Percentiles rank a stretch among this genome's conserved stretches.
Conservation (phyloP, 2,888 invertebrate species). For the Xestobium rufovillosum region DNA sequence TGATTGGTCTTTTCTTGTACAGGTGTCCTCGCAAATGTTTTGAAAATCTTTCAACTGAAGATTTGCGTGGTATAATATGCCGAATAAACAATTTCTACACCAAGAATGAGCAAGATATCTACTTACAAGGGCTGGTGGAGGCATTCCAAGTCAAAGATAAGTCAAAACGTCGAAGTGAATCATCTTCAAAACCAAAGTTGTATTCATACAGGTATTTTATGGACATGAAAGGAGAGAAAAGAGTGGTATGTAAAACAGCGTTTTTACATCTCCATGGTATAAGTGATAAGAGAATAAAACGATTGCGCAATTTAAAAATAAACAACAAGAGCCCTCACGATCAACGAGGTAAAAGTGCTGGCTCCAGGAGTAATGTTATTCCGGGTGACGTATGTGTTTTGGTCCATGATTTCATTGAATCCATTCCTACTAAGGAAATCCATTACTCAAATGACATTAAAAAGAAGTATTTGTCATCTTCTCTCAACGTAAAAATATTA, state of each 20-base stretch:
- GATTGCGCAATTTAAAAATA: conserved; percentile 13
- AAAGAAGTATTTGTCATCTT: conserved; percentile 23
- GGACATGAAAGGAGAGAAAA: conserved; percentile 8
- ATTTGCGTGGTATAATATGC: conserved; percentile 10
- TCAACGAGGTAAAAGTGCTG: conserved; percentile 11
- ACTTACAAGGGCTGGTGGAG: conserved; percentile 15
- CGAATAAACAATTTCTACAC: conserved; percentile 11
- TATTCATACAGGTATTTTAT: conserved; percentile 15
- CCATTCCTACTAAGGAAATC: conserved; percentile 15
- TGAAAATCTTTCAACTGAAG: conserved; percentile 12
- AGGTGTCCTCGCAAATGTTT: conserved; percentile 18
- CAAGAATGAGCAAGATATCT: conserved; percentile 17
- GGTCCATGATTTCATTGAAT: conserved; percentile 17
- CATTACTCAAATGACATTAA: conserved; percentile 21
- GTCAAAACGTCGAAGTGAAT: conserved; percentile 12
- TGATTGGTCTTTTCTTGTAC: too few relatives aligned
- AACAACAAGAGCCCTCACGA: conserved; percentile 13
- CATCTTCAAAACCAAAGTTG: conserved; percentile 8
- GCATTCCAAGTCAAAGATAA: conserved; percentile 12
- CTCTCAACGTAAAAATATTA: conserved; percentile 24
- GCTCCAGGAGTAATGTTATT: conserved; percentile 15
- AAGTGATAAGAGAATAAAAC: conserved; percentile 10
- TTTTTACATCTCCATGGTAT: too few relatives aligned
- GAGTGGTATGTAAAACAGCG: conserved; percentile 17
- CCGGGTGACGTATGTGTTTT: conserved; percentile 9